phyloP scores from a whole-genome alignment of 2,797 vertebrate species.

The Ibycter americanus region DNA sequence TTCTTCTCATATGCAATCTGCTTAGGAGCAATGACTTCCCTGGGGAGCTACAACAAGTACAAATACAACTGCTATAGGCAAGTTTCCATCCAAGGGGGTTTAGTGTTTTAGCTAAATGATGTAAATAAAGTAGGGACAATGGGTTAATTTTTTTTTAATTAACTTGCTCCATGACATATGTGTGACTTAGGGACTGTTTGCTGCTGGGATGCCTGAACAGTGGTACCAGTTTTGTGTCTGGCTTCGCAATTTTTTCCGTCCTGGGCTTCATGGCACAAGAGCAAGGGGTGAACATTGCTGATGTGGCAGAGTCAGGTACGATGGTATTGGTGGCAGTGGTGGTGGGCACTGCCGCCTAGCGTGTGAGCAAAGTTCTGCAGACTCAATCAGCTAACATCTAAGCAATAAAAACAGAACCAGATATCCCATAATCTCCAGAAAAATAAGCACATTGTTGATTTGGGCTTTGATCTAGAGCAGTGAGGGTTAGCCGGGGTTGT shows the following conservation, averaged over 20 bases:
- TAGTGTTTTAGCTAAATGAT: constrained; percentile 76
- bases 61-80: constrained; percentile 99
- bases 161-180: constrained; percentile 97
- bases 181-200: constrained; percentile 99
- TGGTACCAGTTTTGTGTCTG: constrained; percentile 99
- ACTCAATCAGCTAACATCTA: constrained; percentile 75
- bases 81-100: constrained; percentile 79
- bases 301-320: constrained; percentile 99
- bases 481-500: constrained; percentile 9
- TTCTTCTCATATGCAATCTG: constrained; percentile 99
- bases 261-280: constrained; percentile 99
- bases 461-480: constrained; percentile 49
- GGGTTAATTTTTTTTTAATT: constrained; percentile 93
- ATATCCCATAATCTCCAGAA: constrained; percentile 45
- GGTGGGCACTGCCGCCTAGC: constrained; percentile 92
- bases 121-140: constrained; percentile 85
- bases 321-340: constrained; percentile 89
- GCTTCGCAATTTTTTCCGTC: constrained; percentile 99
- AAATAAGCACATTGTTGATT: constrained; percentile 27
- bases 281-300: constrained; percentile 99
- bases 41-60: constrained; percentile 99
- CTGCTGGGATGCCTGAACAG: constrained; percentile 99
- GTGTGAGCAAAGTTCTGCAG: constrained; percentile 79
- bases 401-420: constrained; percentile 53
- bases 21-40: constrained; percentile 97